Base-by-base conservation (phyloP, 2,888 invertebrate species). In the Sminthurinus aureus region DNA sequence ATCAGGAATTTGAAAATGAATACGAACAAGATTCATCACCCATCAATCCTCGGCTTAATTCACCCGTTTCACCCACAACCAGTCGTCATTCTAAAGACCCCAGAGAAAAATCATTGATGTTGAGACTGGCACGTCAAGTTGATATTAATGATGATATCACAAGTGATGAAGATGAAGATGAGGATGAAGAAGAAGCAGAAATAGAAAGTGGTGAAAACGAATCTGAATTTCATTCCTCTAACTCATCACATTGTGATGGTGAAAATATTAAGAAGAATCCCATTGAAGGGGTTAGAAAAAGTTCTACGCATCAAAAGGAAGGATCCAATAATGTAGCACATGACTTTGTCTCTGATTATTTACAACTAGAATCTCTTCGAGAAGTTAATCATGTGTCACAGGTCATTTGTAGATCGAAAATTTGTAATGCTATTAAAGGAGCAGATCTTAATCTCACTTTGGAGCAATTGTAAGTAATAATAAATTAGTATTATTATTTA, bases 41-140 rank as follows among this genome's bases (percentile, higher is more conserved):
- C n/a, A 73, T 81, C 1, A 81, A 81, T 52, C 80, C 80, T 1
- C 80, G 71, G 18, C 51, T 81, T 8, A 81, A 81, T 52, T 71
- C 80, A 20, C 80, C 80, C 9, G 80, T 79, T 0, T 79, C 79
- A 8, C 79, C 79, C 15, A 6, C 38, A 38, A 79, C 20, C n/a
- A 79, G 79, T 79, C 66, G 26, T 13, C 64, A 12, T 13, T 79
- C 79, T 9, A 15, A 52, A 8, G 52, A 26, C 22, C 38, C 38
- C 6, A 38, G 38, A 38, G 38, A 38, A 38, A 38, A 38, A 38
- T 1, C 6, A 38, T 6, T 38, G 6, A 38, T 73, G 38, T 73
- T 13, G 26, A 73, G 24, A 18, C 50, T 22, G 18, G 9, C 51
- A n/a, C 18, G 11, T 75, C 51, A 18, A 51, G 50, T 6, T n/a